phyloP scores from a whole-genome alignment of 1,140 invertebrate genomes.

The Agrypnia vestita region DNA sequence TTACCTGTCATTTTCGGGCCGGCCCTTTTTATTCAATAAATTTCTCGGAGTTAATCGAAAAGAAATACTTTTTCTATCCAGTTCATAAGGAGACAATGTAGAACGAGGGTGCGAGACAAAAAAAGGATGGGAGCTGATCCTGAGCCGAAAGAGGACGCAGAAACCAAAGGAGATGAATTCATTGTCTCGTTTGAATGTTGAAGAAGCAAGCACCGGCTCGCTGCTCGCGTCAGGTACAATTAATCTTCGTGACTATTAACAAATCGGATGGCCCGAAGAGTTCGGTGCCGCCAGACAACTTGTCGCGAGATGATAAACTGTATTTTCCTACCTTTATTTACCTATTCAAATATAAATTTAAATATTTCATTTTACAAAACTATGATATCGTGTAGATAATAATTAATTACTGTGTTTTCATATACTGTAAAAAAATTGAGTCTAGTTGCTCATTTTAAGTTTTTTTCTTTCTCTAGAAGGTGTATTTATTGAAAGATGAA shows the following conservation, averaged over 20 bases:
- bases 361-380: too few relatives aligned
- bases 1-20: conserved; percentile 50
- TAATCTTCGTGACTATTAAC: conserved; percentile 57
- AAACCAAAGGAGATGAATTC: conserved; percentile 16
- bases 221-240: conserved; percentile 40
- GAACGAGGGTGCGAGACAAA: conserved; percentile 42
- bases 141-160: neutral
- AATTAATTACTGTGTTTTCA: too few relatives aligned
- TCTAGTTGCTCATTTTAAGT: too few relatives aligned
- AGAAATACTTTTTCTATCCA: conserved; percentile 53
- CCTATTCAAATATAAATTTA: too few relatives aligned
- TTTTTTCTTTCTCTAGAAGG: too few relatives aligned
- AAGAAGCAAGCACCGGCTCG: conserved; percentile 13
- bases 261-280: conserved; percentile 33
- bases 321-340: neutral
- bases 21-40: conserved; percentile 50
- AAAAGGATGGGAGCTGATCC: conserved; percentile 19
- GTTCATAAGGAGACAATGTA: conserved; percentile 47
- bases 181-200: conserved; percentile 13
- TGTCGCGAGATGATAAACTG: conserved; percentile 38
- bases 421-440: too few relatives aligned
- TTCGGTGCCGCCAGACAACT: conserved; percentile 38
- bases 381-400: too few relatives aligned
- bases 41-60: conserved; percentile 56
- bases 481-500: too few relatives aligned